Conservation (phyloP, 2,113 vertebrate genomes). For the Campylorhamphus procurvoides region DNA sequence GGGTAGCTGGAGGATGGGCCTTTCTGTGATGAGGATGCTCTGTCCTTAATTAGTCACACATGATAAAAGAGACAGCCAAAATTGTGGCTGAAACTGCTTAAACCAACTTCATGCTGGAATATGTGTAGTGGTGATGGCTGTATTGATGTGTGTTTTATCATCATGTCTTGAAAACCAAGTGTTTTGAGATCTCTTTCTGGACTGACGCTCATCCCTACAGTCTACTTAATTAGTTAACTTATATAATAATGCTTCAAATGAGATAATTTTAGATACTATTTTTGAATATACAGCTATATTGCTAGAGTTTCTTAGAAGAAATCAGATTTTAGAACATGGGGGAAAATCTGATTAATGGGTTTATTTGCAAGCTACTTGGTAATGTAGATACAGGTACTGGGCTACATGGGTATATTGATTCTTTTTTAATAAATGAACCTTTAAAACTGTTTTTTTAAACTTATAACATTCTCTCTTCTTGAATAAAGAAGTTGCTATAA, state of each 20-base stretch:
- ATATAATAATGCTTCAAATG: background rate
- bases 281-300: background rate
- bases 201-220: background rate
- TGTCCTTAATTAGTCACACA: background rate
- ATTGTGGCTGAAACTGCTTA: background rate
- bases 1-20: background rate
- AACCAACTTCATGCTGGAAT: background rate
- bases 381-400: background rate
- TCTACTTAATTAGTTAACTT: background rate
- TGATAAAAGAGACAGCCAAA: background rate
- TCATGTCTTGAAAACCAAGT: background rate
- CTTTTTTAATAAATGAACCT: background rate
- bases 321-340: background rate
- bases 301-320: background rate
- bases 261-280: background rate
- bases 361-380: background rate
- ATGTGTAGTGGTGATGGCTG: accelerated
- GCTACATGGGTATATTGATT: background rate
- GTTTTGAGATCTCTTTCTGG: background rate
- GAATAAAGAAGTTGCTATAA: background rate
- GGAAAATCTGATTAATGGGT: background rate
- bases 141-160: background rate
- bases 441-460: background rate
- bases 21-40: background rate
- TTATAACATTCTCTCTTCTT: background rate